These are phyloP conservation scores for Mixornis gularis DNA, from an alignment of 2,113 vertebrate species.

Conservation along the genomic window DNA sequence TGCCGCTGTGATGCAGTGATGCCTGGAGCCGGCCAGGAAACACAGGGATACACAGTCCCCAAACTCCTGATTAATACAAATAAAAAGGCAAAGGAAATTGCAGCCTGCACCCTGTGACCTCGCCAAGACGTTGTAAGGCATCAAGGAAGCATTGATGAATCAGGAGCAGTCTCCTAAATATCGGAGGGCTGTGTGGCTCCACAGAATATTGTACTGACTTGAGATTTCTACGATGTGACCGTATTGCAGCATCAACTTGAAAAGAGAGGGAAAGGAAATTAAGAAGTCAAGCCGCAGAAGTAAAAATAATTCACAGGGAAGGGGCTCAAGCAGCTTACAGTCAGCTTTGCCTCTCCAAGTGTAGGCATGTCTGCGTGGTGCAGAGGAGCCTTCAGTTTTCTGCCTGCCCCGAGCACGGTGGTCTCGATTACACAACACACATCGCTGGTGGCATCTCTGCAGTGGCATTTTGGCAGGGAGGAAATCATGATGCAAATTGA, in stretches of 20 bases:
- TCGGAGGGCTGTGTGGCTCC: background rate
- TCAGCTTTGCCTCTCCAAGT: background rate
- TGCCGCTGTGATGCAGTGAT: slow-evolving; percentile 26
- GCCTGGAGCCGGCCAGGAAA: background rate
- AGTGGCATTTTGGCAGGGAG: background rate
- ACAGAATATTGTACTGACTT: background rate
- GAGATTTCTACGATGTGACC: background rate
- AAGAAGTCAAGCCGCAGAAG: background rate
- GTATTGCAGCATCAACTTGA: background rate
- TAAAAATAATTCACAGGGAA: background rate
- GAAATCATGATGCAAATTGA: background rate
- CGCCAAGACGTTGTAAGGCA: background rate
- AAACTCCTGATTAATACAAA: slow-evolving; percentile 33
- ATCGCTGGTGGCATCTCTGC: background rate
- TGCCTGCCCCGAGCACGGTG: background rate
- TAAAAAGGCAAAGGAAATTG: slow-evolving; percentile 35
- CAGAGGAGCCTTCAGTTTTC: background rate
- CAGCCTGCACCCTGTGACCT: slow-evolving; percentile 45
- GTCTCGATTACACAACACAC: background rate
- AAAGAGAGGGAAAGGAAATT: background rate
- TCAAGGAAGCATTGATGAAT: slow-evolving; percentile 24
- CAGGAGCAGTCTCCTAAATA: background rate
- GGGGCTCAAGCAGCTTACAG: background rate
- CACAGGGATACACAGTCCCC: background rate
- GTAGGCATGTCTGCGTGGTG: background rate